A percentile compares a stretch with the other conserved stretches of the same genome.
Evolutionary conservation across 1,140 invertebrate genomes (phyloP).

Genomic region (Bemisia tabaci): DNA sequence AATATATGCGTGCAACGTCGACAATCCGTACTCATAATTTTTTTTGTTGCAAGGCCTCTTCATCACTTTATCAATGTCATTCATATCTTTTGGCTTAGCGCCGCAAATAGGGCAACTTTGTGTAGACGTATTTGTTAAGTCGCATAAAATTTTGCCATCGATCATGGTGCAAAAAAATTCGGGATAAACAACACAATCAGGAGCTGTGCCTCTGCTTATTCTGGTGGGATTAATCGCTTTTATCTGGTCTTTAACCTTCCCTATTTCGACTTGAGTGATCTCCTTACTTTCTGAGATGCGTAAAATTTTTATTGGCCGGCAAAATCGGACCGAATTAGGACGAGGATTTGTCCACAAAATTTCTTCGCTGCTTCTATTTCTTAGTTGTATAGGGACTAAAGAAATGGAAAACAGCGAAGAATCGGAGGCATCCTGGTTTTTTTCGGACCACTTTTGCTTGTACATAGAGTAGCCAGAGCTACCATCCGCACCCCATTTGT

Average conservation of each 20-base stretch:
- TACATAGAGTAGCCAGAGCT: neutral
- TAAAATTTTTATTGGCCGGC: neutral
- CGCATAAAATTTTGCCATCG: too few species aligned
- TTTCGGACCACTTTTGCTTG: too few species aligned
- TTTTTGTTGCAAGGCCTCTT: conserved; percentile 3
- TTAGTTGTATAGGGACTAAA: neutral
- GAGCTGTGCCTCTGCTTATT: too few species aligned
- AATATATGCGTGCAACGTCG: conserved; percentile 15
- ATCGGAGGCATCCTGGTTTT: conserved; percentile 1
- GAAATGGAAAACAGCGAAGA: conserved; percentile 1
- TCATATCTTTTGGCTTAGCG: conserved; percentile 2
- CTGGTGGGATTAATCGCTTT: neutral
- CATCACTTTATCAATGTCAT: conserved; percentile 3
- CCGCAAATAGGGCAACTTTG: conserved; percentile 9
- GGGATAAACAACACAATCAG: too few species aligned
- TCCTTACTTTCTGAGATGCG: neutral
- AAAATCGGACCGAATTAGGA: neutral
- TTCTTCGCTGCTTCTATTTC: neutral
- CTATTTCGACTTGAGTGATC: neutral
- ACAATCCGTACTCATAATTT: conserved; percentile 15
- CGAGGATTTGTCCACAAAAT: neutral
- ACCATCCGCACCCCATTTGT: conserved; percentile 1
- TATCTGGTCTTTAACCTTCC: neutral
- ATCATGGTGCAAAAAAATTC: too few species aligned
- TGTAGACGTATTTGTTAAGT: neutral